A percentile compares a stretch with the other conserved stretches of the same genome.
These are phyloP conservation scores for Phacellophora camtschatica DNA, from an alignment of 30 jellyfish, hydroid and myxozoan genomes.

Conservation along the genomic window DNA sequence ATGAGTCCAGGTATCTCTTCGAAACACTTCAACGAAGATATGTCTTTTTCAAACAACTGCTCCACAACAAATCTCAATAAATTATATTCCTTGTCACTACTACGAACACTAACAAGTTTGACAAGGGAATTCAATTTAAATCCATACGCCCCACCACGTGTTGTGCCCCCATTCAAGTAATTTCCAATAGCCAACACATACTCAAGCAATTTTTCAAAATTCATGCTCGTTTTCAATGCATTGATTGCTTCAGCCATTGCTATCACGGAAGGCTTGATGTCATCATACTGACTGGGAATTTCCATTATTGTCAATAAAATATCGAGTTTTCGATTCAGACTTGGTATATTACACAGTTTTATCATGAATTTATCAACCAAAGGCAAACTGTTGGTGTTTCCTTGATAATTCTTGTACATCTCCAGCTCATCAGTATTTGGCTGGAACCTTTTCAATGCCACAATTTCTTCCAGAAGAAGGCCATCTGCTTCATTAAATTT, in stretches of 20 bases:
- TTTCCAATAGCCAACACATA: conserved; percentile 82
- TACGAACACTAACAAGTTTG: conserved; percentile 70
- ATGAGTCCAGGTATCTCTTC: conserved; percentile 67
- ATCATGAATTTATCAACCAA: conserved; percentile 77
- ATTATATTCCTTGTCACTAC: conserved; percentile 71
- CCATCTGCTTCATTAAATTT: conserved; percentile 69
- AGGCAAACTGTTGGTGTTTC: conserved; percentile 35
- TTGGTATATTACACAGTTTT: conserved; percentile 72
- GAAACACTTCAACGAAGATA: conserved; percentile 67
- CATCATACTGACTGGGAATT: conserved; percentile 72
- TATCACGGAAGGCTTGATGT: conserved; percentile 46
- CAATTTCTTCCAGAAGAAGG: conserved; percentile 76
- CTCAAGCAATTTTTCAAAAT: conserved; percentile 64
- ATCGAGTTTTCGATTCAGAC: conserved; percentile 68
- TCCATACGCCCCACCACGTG: conserved; percentile 97
- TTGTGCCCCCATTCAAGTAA: conserved; percentile 89
- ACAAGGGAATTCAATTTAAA: conserved; percentile 79
- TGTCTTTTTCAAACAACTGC: conserved; percentile 75
- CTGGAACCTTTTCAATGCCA: conserved; percentile 81
- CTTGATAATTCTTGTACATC: conserved; percentile 73
- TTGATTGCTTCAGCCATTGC: conserved; percentile 61
- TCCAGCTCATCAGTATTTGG: conserved; percentile 95
- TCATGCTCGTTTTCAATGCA: conserved; percentile 32
- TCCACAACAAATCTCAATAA: conserved; percentile 71
- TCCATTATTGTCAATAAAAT: conserved; percentile 78